Conservation (phyloP, 1,140 invertebrate genomes). For the Globodera rostochiensis region DNA sequence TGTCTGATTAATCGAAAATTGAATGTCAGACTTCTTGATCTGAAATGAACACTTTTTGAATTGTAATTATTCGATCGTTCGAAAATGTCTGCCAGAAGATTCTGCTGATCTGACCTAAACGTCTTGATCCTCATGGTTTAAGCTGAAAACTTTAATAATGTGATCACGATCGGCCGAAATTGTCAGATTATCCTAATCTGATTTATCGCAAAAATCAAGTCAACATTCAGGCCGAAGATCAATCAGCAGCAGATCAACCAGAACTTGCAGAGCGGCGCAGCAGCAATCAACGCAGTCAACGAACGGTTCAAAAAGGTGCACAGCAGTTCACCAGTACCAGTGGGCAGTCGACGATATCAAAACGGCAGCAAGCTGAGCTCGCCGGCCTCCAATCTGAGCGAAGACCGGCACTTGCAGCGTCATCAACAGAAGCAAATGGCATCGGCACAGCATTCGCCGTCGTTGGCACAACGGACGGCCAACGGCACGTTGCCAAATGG, state of each 20-base stretch:
- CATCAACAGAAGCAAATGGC: not conserved
- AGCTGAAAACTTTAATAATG: no score
- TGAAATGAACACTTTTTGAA: no score
- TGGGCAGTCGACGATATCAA: conserved; percentile 49
- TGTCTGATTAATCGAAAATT: no score
- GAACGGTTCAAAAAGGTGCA: conserved; percentile 48
- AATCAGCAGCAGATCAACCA: conserved; percentile 22
- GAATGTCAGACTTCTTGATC: no score
- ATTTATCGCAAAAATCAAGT: no score
- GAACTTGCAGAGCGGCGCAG: conserved; percentile 55
- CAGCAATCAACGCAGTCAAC: conserved; percentile 64
- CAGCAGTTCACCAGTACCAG: conserved; percentile 22
- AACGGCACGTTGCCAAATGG: not conserved
- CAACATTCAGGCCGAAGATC: conserved; percentile 44
- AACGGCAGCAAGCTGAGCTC: conserved; percentile 40
- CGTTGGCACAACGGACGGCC: conserved; percentile 12
- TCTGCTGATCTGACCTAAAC: no score
- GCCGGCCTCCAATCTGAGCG: conserved; percentile 12
- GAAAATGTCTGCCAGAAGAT: no score
- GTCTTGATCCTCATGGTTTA: no score
- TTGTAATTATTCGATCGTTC: no score
- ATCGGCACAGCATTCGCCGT: conserved; percentile 10
- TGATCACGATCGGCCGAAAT: no score
- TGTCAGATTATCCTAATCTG: no score
- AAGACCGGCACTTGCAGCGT: conserved; percentile 8